These are phyloP conservation scores for Castor canadensis DNA, from an alignment of 2,113 vertebrate genomes.

Conservation along the genomic window DNA sequence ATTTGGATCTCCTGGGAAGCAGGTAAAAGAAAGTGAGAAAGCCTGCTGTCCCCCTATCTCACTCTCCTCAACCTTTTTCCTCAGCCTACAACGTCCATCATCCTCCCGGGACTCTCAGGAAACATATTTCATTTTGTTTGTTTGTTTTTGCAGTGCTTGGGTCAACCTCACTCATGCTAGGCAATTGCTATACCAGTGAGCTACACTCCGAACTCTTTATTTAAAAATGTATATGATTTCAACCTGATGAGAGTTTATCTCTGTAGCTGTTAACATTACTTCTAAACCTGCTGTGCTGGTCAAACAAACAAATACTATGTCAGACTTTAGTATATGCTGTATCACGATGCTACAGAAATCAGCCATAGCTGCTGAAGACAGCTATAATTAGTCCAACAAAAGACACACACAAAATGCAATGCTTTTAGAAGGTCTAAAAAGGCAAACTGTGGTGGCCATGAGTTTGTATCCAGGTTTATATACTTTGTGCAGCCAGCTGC, in stretches of 20 bases:
- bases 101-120: too few species aligned
- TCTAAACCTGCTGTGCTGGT: constrained; percentile 62
- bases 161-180: not conserved
- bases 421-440: constrained; percentile 40
- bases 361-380: constrained; percentile 53
- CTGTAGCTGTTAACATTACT: constrained; percentile 60
- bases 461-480: not conserved
- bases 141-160: not conserved
- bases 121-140: not conserved
- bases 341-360: constrained; percentile 68
- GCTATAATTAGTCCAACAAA: constrained; percentile 70
- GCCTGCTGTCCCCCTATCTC: not conserved
- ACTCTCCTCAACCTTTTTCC: not conserved
- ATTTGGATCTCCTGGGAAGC: not conserved
- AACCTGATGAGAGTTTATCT: not conserved
- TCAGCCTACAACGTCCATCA: rapidly evolving
- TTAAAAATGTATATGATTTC: not conserved
- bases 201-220: not conserved
- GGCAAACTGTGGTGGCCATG: constrained; percentile 13
- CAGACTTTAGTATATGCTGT: constrained; percentile 61
- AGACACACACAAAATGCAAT: not conserved
- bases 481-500: constrained; percentile 32
- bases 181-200: not conserved
- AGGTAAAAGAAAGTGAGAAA: not conserved
- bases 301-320: constrained; percentile 57